phyloP scores from a whole-genome alignment of 53 echinoderm and acorn worm genomes.

The Paelopatides confundens region DNA sequence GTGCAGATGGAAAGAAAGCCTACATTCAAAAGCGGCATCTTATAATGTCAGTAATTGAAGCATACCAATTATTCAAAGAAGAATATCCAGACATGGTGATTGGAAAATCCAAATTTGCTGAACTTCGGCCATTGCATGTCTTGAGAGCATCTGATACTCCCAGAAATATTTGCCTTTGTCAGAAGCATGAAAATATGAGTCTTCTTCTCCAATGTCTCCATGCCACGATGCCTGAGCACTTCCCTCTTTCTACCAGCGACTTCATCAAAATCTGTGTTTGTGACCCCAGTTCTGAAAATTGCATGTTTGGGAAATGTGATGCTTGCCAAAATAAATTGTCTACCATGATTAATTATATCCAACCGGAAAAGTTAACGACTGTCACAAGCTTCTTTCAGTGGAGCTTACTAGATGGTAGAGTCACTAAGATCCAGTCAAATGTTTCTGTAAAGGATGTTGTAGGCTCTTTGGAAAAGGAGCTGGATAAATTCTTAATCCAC shows the following conservation, averaged over 20 bases:
- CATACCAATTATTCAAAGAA: background rate
- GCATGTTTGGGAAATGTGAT: background rate
- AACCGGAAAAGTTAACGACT: background rate
- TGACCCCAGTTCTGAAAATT: background rate
- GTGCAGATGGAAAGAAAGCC: too few relatives aligned
- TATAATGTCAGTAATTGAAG: background rate
- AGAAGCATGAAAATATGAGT: background rate
- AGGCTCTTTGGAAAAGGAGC: background rate
- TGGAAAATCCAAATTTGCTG: constrained; percentile 30
- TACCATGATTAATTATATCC: background rate
- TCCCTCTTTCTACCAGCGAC: background rate
- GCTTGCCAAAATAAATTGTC: background rate
- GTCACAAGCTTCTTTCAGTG: background rate
- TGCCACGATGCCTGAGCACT: background rate
- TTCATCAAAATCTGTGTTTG: background rate
- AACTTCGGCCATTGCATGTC: background rate
- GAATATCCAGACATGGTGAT: background rate
- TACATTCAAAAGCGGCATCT: constrained; percentile 5
- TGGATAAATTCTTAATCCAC: background rate
- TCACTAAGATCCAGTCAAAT: background rate
- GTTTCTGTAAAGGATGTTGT: background rate
- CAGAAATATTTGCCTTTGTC: background rate
- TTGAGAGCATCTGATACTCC: background rate
- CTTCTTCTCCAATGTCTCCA: background rate
- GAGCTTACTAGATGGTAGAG: background rate